Conservation (phyloP, 2,113 vertebrate species). For the Caranx melampygus region DNA sequence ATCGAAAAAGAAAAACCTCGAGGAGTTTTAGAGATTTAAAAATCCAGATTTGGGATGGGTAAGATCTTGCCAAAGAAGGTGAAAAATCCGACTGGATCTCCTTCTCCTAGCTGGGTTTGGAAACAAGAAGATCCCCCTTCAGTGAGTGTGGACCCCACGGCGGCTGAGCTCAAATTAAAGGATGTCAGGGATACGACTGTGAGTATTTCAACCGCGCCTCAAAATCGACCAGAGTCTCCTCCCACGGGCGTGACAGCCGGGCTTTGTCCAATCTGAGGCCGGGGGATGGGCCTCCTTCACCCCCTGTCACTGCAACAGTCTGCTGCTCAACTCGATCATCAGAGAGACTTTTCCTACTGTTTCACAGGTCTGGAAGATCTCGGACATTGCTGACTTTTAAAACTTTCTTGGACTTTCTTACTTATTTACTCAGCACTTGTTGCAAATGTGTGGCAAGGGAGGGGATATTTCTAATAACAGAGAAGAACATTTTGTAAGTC, state of each 20-base stretch:
- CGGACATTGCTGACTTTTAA: neutral
- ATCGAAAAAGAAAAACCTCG: slow-evolving; percentile 69
- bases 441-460: neutral
- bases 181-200: slow-evolving; percentile 65
- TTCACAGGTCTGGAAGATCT: slow-evolving; percentile 11
- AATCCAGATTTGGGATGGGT: slow-evolving; percentile 71
- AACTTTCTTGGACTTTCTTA: slow-evolving; percentile 15
- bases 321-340: slow-evolving; percentile 24
- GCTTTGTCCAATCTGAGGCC: slow-evolving; percentile 64
- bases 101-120: slow-evolving; percentile 38
- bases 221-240: slow-evolving; percentile 75
- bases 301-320: slow-evolving; percentile 35
- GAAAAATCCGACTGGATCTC: slow-evolving; percentile 61
- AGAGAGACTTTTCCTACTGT: slow-evolving; percentile 18
- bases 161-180: slow-evolving; percentile 77
- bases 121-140: slow-evolving; percentile 42
- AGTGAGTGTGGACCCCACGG: slow-evolving; percentile 51
- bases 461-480: neutral
- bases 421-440: slow-evolving; percentile 6
- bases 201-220: slow-evolving; percentile 82
- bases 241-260: slow-evolving; percentile 75
- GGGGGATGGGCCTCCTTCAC: slow-evolving; percentile 43
- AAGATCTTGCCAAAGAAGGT: slow-evolving; percentile 42
- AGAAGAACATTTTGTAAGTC: too few relatives aligned
- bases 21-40: slow-evolving; percentile 57